Evolutionary conservation across 2,113 vertebrate species (phyloP), one percentile per base, ranked within the genome.

Genomic region (Pedetes capensis): DNA sequence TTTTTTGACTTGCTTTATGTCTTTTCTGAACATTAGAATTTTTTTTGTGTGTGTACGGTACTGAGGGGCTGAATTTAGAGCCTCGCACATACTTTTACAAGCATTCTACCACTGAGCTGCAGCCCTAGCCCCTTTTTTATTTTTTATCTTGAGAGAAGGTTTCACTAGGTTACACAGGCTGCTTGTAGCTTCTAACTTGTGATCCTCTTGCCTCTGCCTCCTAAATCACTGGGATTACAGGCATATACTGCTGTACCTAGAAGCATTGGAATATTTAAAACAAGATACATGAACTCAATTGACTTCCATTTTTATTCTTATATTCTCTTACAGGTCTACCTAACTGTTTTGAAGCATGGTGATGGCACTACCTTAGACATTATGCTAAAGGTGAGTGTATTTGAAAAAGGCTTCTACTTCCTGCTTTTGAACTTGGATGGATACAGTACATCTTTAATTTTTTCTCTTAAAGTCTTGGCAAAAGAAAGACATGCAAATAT

Each of bases 261-360:
- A 84, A 84, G 61, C 23, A 85, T 84, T 85, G 69, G 34, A 79
- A 29, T 88, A 53, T 91, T 89, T 95, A 47, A 71, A 79, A 89
- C 42, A 74, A 59, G 69, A 11, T 71, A 6, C 4, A 44, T 80
- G n/a, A 83, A 61, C 78, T 86, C 47, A 96, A 71, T n/a, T 93
- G 7, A 10, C 74, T 64, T 61, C 49, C 29, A 34, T 80, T 69
- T 92, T 85, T 93, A 0, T 72, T 59, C 69, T 59, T 92, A 1
- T 96, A 6, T 93, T 93, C 34, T 91, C 53, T 8, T 75, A 2
- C 96, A 99, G 99, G 99, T 99, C 44, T 99, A 99, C 94, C 98
- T 99, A 84, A 99, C 99, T 0, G 98, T 99, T 97, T 91, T 99
- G 98, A 99, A 99, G 97, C 99, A 99, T 5, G 99, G 99, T 69